Conservation (phyloP, 1,140 invertebrate genomes). For the Drosophila fuyamai region DNA sequence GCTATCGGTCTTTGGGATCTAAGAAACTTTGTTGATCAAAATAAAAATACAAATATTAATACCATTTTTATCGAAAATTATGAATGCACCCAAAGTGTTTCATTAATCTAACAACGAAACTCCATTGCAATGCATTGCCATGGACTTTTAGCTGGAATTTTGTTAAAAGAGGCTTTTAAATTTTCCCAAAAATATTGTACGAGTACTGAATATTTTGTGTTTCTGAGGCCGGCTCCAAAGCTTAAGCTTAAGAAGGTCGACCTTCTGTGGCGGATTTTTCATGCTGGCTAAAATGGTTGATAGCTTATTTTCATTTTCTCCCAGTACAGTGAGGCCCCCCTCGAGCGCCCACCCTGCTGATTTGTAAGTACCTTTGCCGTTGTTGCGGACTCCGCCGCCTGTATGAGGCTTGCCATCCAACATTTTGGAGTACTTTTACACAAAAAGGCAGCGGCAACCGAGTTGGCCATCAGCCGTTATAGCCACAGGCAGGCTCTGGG, state of each 20-base stretch:
- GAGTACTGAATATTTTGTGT: no score
- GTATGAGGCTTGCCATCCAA: constrained; percentile 65
- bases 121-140: no score
- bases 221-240: no score
- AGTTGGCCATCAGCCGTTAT: constrained; percentile 29
- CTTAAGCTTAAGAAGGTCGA: background rate
- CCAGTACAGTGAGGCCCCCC: constrained; percentile 20
- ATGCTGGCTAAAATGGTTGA: background rate
- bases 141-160: no score
- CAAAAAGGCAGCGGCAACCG: constrained; percentile 64
- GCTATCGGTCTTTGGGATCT: no score
- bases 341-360: constrained; percentile 22
- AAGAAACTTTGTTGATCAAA: no score
- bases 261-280: background rate
- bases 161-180: no score
- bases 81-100: no score
- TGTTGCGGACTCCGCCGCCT: constrained; percentile 54
- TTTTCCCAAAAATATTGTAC: no score
- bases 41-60: no score
- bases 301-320: constrained; percentile 11
- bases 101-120: no score
- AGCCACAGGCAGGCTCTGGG: constrained; percentile 32
- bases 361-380: constrained; percentile 77
- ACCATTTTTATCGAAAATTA: no score
- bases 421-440: constrained; percentile 80